Evolutionary conservation across 1,140 invertebrate species (phyloP).

Genomic region (Meloidogyne hapla): DNA sequence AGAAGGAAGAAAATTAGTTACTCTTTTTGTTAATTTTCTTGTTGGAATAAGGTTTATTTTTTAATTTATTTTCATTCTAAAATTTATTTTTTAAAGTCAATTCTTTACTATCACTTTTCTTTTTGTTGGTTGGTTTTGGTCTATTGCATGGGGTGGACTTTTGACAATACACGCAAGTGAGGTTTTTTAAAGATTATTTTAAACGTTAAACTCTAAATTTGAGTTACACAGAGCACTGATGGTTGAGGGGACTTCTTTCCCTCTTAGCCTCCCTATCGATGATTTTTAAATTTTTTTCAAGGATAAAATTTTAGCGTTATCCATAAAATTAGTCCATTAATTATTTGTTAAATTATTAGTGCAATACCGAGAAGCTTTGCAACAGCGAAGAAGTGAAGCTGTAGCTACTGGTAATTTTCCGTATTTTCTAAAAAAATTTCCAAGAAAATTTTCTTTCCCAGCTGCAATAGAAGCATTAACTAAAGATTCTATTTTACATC

Average conservation of each 20-base stretch:
- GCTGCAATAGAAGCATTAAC: slow-evolving; percentile 63
- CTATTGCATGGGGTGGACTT: slow-evolving; percentile 89
- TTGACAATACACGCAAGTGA: slow-evolving; percentile 74
- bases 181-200: slow-evolving; percentile 8
- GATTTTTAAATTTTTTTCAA: too few species aligned
- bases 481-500: slow-evolving; percentile 63
- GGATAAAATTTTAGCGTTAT: too few species aligned
- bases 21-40: slow-evolving; percentile 79
- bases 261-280: too few species aligned
- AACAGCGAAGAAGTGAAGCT: slow-evolving; percentile 63
- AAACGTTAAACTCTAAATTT: too few species aligned
- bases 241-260: too few species aligned
- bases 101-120: slow-evolving; percentile 89
- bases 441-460: neutral
- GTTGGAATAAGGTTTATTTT: slow-evolving; percentile 72
- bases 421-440: neutral
- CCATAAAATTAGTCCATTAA: too few species aligned
- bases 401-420: slow-evolving; percentile 51
- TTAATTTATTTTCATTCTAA: neutral
- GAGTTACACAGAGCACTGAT: too few species aligned
- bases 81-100: slow-evolving; percentile 71
- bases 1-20: slow-evolving; percentile 68
- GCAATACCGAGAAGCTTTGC: slow-evolving; percentile 64
- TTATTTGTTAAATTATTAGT: slow-evolving; percentile 53
- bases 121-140: slow-evolving; percentile 94